Percentiles rank a stretch among this genome's conserved stretches.
Evolutionary conservation across 37 sponge, comb jelly and placozoan species (phyloP).

Genomic region (Chondrosia reniformis): DNA sequence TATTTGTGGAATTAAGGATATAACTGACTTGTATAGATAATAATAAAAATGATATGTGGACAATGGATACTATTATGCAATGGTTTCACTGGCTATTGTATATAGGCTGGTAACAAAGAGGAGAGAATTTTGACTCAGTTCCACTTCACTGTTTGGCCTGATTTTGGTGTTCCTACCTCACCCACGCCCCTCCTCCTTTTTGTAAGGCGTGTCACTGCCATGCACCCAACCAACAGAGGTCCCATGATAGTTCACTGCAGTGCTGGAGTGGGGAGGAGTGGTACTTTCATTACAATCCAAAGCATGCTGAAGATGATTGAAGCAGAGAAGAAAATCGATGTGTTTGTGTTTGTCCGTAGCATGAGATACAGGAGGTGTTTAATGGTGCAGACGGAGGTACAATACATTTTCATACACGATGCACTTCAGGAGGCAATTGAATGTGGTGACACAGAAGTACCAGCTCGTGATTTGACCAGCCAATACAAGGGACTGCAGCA

Average conservation of each 20-base stretch:
- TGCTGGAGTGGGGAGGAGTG: constrained; percentile 97
- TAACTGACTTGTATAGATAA: too few species aligned
- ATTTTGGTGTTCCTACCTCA: constrained; percentile 87
- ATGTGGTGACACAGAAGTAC: constrained; percentile 81
- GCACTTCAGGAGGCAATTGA: constrained; percentile 84
- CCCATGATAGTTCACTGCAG: constrained; percentile 97
- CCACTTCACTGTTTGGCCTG: constrained; percentile 94
- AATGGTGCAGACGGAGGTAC: constrained; percentile 93
- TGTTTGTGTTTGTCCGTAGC: constrained; percentile 57
- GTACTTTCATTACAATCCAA: constrained; percentile 85
- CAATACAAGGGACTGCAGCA: constrained; percentile 48
- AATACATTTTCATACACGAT: constrained; percentile 94
- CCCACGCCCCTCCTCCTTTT: constrained; percentile 83
- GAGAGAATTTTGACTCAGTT: constrained; percentile 79
- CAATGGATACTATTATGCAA: too few species aligned
- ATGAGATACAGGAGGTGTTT: constrained; percentile 68
- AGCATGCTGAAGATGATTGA: constrained; percentile 56
- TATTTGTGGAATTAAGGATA: too few species aligned
- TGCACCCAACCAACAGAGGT: constrained; percentile 51
- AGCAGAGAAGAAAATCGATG: constrained; percentile 52
- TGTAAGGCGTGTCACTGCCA: constrained; percentile 57
- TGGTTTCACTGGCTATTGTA: too few species aligned
- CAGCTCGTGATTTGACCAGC: constrained; percentile 61
- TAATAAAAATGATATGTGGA: too few species aligned
- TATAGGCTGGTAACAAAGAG: constrained; percentile 27